Base-by-base conservation (phyloP, 2,888 invertebrate genomes). In the Polydrusus pterygomalis region DNA sequence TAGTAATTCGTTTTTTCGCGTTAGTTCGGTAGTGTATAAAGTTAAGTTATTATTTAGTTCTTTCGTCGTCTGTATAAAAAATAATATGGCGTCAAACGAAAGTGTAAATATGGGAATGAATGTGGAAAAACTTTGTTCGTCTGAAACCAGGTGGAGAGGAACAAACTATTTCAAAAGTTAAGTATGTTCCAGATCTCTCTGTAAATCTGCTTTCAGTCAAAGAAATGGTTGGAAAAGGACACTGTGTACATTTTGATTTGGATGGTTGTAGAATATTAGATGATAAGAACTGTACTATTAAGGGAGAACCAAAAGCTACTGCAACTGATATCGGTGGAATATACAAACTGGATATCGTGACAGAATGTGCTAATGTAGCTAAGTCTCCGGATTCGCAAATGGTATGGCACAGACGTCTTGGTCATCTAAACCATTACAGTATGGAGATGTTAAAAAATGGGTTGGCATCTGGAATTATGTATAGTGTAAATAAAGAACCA, bases 131-230 rank as follows among this genome's bases (percentile, higher is more conserved):
- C n/a, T n/a, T n/a, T n/a, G n/a, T n/a, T n/a, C n/a, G n/a, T n/a
- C n/a, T n/a, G n/a, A n/a, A n/a, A n/a, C n/a, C n/a, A n/a, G n/a
- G n/a, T n/a, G n/a, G n/a, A n/a, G n/a, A n/a, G n/a, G n/a, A n/a
- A n/a, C n/a, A n/a, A n/a, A n/a, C n/a, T n/a, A n/a, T n/a, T n/a
- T n/a, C n/a, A n/a, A n/a, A n/a, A 49, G 25, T 56, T n/a, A 7
- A 56, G 7, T 30, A 30, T 79, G 80, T 82, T 9, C 81, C 81
- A 45, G 69, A 80, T 51, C 38, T 80, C n/a, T 67, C 79, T 38
- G 40, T 40, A 10, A 40, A 40, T 10, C 40, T 40, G 2, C 10
- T 40, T 8, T 40, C 11, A 8, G 13, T 40, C 10, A 40, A 10
- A 8, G 5, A 5, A 10, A 40, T 3, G 40, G 2, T 2, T 8